Evolutionary conservation across 2,113 vertebrate genomes (phyloP).

Genomic region (Phoxinus phoxinus): DNA sequence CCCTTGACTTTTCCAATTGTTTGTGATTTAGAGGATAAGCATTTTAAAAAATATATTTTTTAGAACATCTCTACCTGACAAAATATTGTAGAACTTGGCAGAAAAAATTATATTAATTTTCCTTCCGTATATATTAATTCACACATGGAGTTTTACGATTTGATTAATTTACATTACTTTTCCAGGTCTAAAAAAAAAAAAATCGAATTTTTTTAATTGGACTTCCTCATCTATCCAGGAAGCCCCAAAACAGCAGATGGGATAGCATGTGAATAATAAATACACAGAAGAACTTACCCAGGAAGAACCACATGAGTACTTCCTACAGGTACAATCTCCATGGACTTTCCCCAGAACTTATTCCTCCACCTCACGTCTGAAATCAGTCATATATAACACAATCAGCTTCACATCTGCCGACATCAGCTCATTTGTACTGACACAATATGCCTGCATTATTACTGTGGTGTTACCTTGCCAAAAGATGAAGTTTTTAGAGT

Average conservation of each 20-base stretch:
- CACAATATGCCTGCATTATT: background rate
- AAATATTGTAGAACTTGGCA: background rate
- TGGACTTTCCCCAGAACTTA: constrained; percentile 99
- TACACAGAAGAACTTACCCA: constrained; percentile 74
- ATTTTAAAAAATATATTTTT: background rate
- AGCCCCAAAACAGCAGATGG: background rate
- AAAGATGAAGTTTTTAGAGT: constrained; percentile 92
- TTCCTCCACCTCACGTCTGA: constrained; percentile 98
- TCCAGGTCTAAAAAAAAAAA: background rate
- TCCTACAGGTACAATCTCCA: constrained; percentile 97
- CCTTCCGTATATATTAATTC: background rate
- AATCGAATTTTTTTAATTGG: background rate
- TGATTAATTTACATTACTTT: background rate
- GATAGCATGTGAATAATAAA: background rate
- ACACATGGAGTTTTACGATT: background rate
- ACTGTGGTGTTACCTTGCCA: constrained; percentile 89
- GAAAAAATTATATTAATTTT: background rate
- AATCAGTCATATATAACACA: constrained; percentile 58
- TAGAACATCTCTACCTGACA: background rate
- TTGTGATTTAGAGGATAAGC: too few relatives aligned
- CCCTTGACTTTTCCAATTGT: too few relatives aligned
- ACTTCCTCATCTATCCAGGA: background rate
- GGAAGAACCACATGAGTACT: constrained; percentile 90
- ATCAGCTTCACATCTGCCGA: constrained; percentile 86
- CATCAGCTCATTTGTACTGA: background rate